These are phyloP conservation scores for Heliothis peltigera DNA, from an alignment of 2,888 invertebrate species.

Conservation along the genomic window DNA sequence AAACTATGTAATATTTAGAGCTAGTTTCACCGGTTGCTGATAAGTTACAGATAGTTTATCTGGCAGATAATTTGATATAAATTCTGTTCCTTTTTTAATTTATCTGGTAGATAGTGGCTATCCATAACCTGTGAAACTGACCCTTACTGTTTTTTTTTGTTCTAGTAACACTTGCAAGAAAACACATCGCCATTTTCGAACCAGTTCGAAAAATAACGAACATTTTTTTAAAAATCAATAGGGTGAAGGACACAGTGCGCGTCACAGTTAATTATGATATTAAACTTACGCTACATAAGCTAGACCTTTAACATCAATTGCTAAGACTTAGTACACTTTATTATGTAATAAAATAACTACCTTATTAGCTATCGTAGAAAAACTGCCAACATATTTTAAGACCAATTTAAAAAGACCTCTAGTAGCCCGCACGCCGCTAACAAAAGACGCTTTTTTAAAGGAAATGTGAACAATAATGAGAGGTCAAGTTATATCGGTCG, in stretches of 20 bases:
- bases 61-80: too few species aligned
- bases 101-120: too few species aligned
- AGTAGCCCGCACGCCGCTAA: conserved; percentile 1
- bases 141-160: not conserved
- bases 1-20: too few species aligned
- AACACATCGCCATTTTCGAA: not conserved
- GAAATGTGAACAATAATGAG: conserved; percentile 42
- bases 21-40: too few species aligned
- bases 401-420: conserved; percentile 32
- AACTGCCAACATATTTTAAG: conserved; percentile 34
- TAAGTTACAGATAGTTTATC: too few species aligned
- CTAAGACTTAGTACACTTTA: conserved; percentile 45
- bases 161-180: conserved; percentile 9
- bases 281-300: conserved; percentile 42
- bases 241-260: conserved; percentile 34
- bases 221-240: conserved; percentile 25
- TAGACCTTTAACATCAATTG: conserved; percentile 54
- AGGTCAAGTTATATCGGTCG: conserved; percentile 55
- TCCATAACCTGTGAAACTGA: too few species aligned
- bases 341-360: conserved; percentile 56
- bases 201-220: conserved; percentile 30
- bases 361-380: conserved; percentile 50
- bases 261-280: conserved; percentile 46
- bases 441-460: conserved; percentile 19
- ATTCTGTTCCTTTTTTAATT: too few species aligned